A percentile compares a stretch with the other conserved stretches of the same genome.
phyloP scores from a whole-genome alignment of 53 echinoderm and acorn worm genomes.

The Hippasteria phrygiana region DNA sequence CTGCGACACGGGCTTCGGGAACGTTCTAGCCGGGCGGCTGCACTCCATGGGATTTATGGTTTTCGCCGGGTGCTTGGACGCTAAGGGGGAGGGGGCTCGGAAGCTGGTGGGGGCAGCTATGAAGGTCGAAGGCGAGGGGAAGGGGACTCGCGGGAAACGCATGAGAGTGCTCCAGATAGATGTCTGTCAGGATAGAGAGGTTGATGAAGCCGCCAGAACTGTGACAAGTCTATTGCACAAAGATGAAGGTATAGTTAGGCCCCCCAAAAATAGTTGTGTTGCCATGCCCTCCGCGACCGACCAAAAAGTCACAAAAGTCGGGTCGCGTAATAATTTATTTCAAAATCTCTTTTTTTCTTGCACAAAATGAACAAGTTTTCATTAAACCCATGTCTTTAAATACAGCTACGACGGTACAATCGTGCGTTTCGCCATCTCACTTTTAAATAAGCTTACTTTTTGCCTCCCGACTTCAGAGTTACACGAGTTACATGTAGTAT shows the following conservation, averaged over 20 bases:
- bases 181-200: conserved; percentile 80
- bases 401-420: too few relatives aligned
- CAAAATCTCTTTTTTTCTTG: too few relatives aligned
- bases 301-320: too few relatives aligned
- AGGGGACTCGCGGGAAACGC: not conserved
- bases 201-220: conserved; percentile 46
- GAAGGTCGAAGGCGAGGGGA: not conserved
- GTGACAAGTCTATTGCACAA: conserved; percentile 33
- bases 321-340: too few relatives aligned
- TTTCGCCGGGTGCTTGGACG: conserved; percentile 82
- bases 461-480: too few relatives aligned
- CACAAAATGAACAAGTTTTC: too few relatives aligned
- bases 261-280: too few relatives aligned
- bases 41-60: conserved; percentile 81
- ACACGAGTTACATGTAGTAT: too few relatives aligned
- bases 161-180: conserved; percentile 79
- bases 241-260: conserved; percentile 29
- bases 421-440: too few relatives aligned
- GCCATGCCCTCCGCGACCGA: too few relatives aligned
- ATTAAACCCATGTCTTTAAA: too few relatives aligned
- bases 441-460: too few relatives aligned
- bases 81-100: conserved; percentile 76
- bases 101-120: conserved; percentile 34
- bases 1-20: conserved; percentile 91
- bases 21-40: conserved; percentile 80